Percentiles rank a stretch among this genome's conserved stretches.
Conservation (phyloP, 2,113 vertebrate genomes). For the Antechinus stuartii region DNA sequence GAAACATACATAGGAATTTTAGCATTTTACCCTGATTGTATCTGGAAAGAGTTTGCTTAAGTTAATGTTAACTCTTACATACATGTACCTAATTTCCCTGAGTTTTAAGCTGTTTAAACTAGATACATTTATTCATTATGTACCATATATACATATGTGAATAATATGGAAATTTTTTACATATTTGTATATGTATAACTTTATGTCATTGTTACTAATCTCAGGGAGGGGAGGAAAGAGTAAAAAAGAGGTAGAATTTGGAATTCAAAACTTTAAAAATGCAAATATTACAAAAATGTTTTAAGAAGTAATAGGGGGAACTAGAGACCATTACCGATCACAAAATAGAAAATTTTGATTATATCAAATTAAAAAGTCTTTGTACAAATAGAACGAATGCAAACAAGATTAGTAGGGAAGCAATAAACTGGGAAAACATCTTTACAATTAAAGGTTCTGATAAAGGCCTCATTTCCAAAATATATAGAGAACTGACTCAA, state of each 20-base stretch:
- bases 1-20: neutral
- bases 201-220: neutral
- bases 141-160: neutral
- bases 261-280: neutral
- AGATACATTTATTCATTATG: neutral
- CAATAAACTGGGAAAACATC: too few relatives aligned
- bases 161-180: neutral
- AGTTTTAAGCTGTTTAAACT: neutral
- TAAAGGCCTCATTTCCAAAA: too few relatives aligned
- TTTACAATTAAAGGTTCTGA: too few relatives aligned
- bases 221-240: neutral
- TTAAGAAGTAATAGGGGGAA: too few relatives aligned
- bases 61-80: neutral
- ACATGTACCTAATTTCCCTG: neutral
- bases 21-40: neutral
- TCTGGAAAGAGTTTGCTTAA: neutral
- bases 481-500: too few relatives aligned
- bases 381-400: too few relatives aligned
- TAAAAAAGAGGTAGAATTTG: neutral
- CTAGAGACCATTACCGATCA: too few relatives aligned
- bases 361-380: too few relatives aligned
- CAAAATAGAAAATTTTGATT: too few relatives aligned
- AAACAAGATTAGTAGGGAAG: too few relatives aligned
- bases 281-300: neutral
- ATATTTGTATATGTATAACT: neutral